Evolutionary conservation across 2,113 vertebrate species (phyloP).

Genomic region (Nannospalax galili): DNA sequence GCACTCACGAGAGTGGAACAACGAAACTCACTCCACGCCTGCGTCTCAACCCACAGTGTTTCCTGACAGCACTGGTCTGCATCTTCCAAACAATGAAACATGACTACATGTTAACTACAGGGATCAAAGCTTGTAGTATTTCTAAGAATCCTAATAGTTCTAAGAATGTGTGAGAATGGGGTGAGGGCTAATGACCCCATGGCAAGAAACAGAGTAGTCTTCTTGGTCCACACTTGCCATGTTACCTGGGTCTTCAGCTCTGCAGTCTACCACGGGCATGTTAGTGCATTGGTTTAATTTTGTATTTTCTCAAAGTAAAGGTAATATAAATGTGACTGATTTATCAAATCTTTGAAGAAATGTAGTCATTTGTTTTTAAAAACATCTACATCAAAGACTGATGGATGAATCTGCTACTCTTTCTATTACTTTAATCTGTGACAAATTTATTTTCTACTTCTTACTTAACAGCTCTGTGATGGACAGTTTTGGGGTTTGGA

Average conservation of each 20-base stretch:
- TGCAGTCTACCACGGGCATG: background rate
- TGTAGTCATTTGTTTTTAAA: slow-evolving; percentile 32
- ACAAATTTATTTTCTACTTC: slow-evolving; percentile 32
- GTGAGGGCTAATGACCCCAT: background rate
- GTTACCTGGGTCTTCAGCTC: slow-evolving; percentile 2
- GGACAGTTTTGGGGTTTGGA: slow-evolving; percentile 1
- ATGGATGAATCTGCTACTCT: background rate
- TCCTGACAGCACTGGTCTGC: background rate
- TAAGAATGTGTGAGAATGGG: background rate
- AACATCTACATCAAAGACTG: slow-evolving; percentile 9
- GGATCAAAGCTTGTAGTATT: background rate
- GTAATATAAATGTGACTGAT: background rate
- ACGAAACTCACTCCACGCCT: background rate
- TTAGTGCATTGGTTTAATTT: background rate
- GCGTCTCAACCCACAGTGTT: background rate
- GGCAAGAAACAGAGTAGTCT: background rate
- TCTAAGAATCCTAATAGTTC: slow-evolving; percentile 1
- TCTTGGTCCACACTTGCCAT: background rate
- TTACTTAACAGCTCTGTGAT: slow-evolving; percentile 27
- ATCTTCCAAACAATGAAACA: background rate
- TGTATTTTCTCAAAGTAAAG: slow-evolving; percentile 10
- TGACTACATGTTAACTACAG: slow-evolving; percentile 14
- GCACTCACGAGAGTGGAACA: background rate
- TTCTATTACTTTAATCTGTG: slow-evolving; percentile 17
- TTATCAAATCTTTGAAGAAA: background rate